Conservation (phyloP, 2,797 vertebrate genomes). For the Varecia variegata region DNA sequence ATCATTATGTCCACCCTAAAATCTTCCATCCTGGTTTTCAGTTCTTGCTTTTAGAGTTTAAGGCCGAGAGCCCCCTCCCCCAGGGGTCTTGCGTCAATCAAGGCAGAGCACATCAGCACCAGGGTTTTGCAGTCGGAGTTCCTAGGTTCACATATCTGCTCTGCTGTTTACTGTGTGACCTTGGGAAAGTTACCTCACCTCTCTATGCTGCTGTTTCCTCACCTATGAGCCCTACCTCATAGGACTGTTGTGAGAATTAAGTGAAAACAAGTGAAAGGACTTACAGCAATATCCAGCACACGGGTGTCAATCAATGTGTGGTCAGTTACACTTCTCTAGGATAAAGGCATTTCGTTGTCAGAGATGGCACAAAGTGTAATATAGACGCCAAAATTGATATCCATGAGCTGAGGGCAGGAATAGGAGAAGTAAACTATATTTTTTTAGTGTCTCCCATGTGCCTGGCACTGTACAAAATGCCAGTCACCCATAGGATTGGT, state of each 20-base stretch:
- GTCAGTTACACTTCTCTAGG: background rate
- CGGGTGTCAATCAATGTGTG: background rate
- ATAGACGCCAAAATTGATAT: background rate
- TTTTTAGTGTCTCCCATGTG: background rate
- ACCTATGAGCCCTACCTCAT: background rate
- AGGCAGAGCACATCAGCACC: accelerated
- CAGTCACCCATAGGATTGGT: background rate
- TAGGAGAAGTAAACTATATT: background rate
- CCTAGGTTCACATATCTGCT: background rate
- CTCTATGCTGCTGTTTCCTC: background rate
- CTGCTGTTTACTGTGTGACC: background rate
- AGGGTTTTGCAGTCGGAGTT: too few species aligned
- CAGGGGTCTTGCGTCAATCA: accelerated
- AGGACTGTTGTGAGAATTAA: background rate
- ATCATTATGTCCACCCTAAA: background rate
- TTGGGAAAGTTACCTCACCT: background rate
- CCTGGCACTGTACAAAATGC: background rate
- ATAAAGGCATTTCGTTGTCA: background rate
- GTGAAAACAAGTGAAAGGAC: background rate
- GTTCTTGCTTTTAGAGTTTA: background rate
- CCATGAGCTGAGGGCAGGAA: background rate
- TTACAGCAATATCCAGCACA: background rate
- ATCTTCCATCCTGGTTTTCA: background rate
- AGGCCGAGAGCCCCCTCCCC: background rate
- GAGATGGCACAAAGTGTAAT: accelerated